Base-by-base conservation (phyloP, 2,888 invertebrate genomes). In the Andrena flavipes region DNA sequence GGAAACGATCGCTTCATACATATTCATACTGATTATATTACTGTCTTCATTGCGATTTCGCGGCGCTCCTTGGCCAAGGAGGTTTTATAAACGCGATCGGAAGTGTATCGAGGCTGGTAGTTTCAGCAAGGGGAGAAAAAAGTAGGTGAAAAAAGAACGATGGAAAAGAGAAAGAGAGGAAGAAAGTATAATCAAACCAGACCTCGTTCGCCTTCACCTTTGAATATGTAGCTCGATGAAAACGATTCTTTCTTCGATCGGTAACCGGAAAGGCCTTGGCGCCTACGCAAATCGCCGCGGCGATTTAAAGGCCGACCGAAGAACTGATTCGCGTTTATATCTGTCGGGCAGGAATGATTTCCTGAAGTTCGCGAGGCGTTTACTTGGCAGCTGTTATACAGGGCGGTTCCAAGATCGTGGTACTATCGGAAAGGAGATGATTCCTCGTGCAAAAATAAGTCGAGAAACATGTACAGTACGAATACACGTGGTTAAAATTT, bases 221-320 rank as follows among this genome's bases (percentile, higher is more conserved):
- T 23, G 54, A 51, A n/a, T 8, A 29, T 30, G 6, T 51, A n/a
- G 30, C 8, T 6, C 29, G 65, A n/a, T n/a, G n/a, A n/a, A n/a
- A n/a, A n/a, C n/a, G n/a, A 51, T 75, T 63, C 71, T 74, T 70
- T 56, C 71, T 60, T 62, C 54, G 10, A 29, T 30, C 35, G 23
- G 56, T 51, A 71, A 75, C 51, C 75, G 82, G 76, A 70, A 76
- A 65, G 16, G 60, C 84, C 84, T 84, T 84, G 76, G 49, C n/a
- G 49, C 20, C 49, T 64, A 67, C 64, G 48, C 42, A 64, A 23
- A 70, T 75, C 42, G 13, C 0, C 10, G 23, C n/a, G 20, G 35
- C 5, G 54, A 64, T 64, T 78, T 75, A 69, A 56, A 82, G 75
- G 78, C 69, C 65, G 35, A 56, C 16, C n/a, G 10, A 35, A 5